These are phyloP conservation scores for Aethina tumida DNA, from an alignment of 1,140 invertebrate species.

Conservation along the genomic window DNA sequence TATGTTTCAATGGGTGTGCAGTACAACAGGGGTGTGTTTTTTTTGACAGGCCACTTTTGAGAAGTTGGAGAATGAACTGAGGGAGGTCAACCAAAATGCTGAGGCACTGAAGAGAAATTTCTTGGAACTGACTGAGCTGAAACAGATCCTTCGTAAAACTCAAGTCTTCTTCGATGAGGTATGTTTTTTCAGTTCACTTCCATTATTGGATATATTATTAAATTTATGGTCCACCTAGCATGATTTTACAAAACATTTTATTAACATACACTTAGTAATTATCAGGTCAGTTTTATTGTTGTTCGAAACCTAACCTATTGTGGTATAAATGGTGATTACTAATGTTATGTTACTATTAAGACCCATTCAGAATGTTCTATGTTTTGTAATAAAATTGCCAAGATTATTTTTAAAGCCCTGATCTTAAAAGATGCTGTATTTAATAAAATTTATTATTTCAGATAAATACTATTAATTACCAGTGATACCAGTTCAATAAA, in stretches of 20 bases:
- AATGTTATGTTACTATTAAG: too few relatives aligned
- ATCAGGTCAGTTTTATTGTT: slow-evolving; percentile 4
- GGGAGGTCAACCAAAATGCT: slow-evolving; percentile 97
- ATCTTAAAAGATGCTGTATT: too few relatives aligned
- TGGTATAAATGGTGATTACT: too few relatives aligned
- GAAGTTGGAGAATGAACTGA: slow-evolving; percentile 87
- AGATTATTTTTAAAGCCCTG: too few relatives aligned
- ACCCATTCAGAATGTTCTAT: too few relatives aligned
- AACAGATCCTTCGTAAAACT: slow-evolving; percentile 92
- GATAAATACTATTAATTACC: too few relatives aligned
- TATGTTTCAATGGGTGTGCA: neutral
- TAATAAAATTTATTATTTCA: too few relatives aligned
- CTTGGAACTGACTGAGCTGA: slow-evolving; percentile 90
- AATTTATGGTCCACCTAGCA: slow-evolving; percentile 27
- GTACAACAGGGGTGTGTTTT: slow-evolving; percentile 4
- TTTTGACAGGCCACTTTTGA: slow-evolving; percentile 79
- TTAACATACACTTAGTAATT: slow-evolving; percentile 1
- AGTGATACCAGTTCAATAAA: too few relatives aligned
- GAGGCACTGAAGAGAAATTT: slow-evolving; percentile 94
- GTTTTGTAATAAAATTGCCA: too few relatives aligned
- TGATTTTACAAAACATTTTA: slow-evolving; percentile 15
- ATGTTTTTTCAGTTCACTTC: slow-evolving; percentile 35
- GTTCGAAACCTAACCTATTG: too few relatives aligned
- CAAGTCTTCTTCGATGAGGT: slow-evolving; percentile 98
- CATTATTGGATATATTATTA: slow-evolving; percentile 9